Conservation (phyloP, 2,113 vertebrate genomes). For the Eira barbara region DNA sequence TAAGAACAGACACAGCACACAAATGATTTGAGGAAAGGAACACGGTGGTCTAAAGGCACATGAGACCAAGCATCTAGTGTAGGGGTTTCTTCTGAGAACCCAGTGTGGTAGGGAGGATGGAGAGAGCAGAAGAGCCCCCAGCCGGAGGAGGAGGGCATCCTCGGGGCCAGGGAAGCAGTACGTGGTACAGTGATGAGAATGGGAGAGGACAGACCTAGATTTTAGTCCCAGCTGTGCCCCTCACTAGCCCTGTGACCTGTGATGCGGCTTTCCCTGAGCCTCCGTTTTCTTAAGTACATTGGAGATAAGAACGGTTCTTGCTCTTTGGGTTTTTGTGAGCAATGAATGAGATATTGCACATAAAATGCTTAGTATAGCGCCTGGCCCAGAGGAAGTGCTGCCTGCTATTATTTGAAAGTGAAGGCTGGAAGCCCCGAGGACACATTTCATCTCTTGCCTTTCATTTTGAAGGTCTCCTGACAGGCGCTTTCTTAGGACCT, state of each 20-base stretch:
- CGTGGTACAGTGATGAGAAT: fast-evolving
- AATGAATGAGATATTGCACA: background rate
- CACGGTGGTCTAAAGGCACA: background rate
- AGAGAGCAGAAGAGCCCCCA: background rate
- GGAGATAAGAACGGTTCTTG: background rate
- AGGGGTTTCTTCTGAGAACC: background rate
- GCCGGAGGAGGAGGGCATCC: fast-evolving
- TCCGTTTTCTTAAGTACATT: background rate
- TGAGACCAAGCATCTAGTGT: background rate
- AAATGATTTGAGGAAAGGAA: background rate
- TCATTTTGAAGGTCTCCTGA: conserved; percentile 21
- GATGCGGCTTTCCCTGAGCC: background rate
- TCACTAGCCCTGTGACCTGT: background rate
- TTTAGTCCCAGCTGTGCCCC: background rate
- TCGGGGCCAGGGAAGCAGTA: background rate
- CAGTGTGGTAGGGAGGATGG: background rate
- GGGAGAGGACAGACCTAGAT: no score
- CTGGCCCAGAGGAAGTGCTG: background rate
- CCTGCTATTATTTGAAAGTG: background rate
- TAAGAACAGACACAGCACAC: background rate
- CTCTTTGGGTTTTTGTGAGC: background rate
- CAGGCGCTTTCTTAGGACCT: background rate
- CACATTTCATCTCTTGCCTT: background rate
- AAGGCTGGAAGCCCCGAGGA: background rate
- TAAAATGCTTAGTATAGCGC: background rate